Evolutionary conservation across 2,888 invertebrate species (phyloP), one percentile per base, ranked within the genome.

Genomic region (Miltochrista miniata): DNA sequence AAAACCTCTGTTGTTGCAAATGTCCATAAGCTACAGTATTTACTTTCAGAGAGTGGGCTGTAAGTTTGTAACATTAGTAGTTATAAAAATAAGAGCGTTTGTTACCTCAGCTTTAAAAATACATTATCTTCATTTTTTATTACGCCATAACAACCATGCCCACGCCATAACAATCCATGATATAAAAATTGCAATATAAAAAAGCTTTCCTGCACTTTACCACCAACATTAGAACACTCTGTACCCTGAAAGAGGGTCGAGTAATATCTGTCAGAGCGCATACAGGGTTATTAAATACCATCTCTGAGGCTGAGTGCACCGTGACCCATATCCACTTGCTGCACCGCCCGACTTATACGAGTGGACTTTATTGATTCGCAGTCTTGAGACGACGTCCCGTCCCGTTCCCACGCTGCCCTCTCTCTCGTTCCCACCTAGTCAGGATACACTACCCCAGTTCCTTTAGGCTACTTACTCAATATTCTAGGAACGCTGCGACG

Each of bases 301-400:
- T 82, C 83, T 79, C 70, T 73, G 76, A 70, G 74, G 74, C 76
- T 76, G 83, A 86, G 82, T 90, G 90, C 91, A 90, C 83, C 82
- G 85, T 87, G 90, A 90, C 90, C 91, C 86, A 90, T 76, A 90
- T 90, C 85, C 81, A 76, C 68, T 58, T 70, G 78, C 79, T 90
- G 91, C 91, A 90, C 79, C 87, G 76, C 81, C 82, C 87, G 83
- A 82, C 87, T 85, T 87, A 80, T 87, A 87, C 87, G 81, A 90
- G 88, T 90, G 90, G 88, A 90, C 91, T 90, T 89, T 92, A 92
- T 92, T 91, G 92, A 92, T 92, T 92, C 92, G 85, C 79, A 88
- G 92, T 92, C 92, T 92, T 92, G 90, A 92, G 92, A 90, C 85
- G 87, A 63, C 79, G 73, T 70, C 73, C 83, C 70, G 77, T 81